Conservation (phyloP, 2,888 invertebrate genomes). For the Ametastegia equiseti region DNA sequence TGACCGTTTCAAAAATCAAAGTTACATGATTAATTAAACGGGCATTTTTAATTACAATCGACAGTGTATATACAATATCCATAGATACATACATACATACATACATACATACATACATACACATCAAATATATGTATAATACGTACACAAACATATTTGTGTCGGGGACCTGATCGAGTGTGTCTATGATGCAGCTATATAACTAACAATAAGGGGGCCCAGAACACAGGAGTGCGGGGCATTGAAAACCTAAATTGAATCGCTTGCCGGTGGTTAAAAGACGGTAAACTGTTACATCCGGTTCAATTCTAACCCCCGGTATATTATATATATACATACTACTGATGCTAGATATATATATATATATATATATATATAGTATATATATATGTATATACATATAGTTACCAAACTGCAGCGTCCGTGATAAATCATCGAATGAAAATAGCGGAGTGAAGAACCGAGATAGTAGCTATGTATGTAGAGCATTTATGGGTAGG, state of each 20-base stretch:
- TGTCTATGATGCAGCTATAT: not conserved
- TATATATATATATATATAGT: constrained; percentile 53
- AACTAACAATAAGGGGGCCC: not conserved
- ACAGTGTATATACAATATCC: too few species aligned
- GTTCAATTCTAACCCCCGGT: constrained; percentile 69
- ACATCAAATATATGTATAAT: not conserved
- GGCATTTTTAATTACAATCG: too few species aligned
- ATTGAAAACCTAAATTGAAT: constrained; percentile 70
- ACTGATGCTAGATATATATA: too few species aligned
- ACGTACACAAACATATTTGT: too few species aligned
- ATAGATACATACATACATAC: too few species aligned
- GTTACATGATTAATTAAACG: too few species aligned
- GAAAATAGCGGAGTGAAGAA: constrained; percentile 52
- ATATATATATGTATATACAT: constrained; percentile 35
- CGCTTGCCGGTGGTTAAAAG: constrained; percentile 70
- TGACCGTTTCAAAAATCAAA: too few species aligned
- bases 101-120: too few species aligned
- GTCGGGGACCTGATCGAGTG: too few species aligned
- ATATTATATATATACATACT: too few species aligned
- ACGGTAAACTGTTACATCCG: constrained; percentile 72
- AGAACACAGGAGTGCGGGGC: constrained; percentile 34
- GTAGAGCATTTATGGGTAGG: too few species aligned
- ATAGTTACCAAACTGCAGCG: not conserved
- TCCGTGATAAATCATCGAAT: constrained; percentile 61
- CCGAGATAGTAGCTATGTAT: not conserved